phyloP scores from a whole-genome alignment of 2,797 vertebrate species.

The Eremophila alpestris region DNA sequence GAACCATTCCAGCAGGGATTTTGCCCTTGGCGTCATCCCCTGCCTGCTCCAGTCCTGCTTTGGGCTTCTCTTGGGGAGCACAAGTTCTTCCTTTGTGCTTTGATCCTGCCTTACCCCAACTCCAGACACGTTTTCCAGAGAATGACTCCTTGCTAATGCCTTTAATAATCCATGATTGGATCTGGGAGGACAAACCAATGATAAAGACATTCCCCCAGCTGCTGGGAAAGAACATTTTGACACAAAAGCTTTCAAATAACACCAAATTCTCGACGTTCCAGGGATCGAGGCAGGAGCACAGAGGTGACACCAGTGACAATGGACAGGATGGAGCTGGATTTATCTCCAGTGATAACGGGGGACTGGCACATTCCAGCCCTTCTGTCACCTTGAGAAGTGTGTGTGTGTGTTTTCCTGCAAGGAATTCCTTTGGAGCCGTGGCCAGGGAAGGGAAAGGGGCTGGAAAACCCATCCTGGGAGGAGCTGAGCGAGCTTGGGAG shows the following conservation, averaged over 20 bases:
- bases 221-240: neutral
- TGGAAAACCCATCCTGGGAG: neutral
- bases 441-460: neutral
- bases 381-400: neutral
- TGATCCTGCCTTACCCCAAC: neutral
- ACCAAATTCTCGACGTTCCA: accelerated
- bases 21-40: neutral
- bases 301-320: neutral
- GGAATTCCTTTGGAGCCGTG: neutral
- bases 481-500: neutral
- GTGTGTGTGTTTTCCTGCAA: neutral
- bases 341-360: neutral
- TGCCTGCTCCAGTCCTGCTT: neutral
- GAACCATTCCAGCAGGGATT: neutral
- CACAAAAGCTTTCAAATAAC: neutral
- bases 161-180: neutral
- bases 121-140: neutral
- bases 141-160: neutral
- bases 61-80: neutral
- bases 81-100: neutral
- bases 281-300: neutral
- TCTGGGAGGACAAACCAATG: neutral
- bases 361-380: neutral
- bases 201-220: neutral
- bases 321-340: neutral